Conservation (phyloP, 2,888 invertebrate species). For the Hartigia nigra region DNA sequence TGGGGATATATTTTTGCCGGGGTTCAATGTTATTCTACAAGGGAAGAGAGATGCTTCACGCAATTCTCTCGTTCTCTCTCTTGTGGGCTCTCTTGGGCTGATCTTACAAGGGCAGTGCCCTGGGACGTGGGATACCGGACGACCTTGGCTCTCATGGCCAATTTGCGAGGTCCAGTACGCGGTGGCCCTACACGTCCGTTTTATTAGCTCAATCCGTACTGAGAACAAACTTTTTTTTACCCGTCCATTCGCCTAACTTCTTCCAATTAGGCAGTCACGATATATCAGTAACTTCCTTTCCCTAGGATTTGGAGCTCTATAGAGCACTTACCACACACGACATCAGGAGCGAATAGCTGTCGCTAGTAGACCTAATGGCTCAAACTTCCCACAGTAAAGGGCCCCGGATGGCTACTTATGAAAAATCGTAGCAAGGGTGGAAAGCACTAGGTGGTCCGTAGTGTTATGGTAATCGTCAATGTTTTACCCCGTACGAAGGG, state of each 20-base stretch:
- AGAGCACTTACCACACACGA: not conserved
- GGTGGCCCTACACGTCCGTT: constrained; percentile 6
- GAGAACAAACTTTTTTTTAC: not conserved
- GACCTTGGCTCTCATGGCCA: constrained; percentile 63
- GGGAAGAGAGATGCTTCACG: constrained; percentile 21
- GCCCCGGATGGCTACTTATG: not conserved
- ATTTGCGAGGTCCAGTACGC: constrained; percentile 45
- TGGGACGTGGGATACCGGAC: constrained; percentile 58
- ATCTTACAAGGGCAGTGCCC: constrained; percentile 55
- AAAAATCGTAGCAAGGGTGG: not conserved
- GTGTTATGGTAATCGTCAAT: not conserved
- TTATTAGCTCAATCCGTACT: not conserved
- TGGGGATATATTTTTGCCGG: not conserved
- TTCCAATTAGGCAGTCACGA: not conserved
- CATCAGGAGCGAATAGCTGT: not conserved
- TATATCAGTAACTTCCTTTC: not conserved
- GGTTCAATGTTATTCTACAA: not conserved
- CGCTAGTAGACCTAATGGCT: not conserved
- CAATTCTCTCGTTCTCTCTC: constrained; percentile 15
- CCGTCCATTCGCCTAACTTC: not conserved
- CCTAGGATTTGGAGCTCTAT: not conserved
- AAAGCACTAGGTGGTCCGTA: not conserved
- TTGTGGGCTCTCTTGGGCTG: constrained; percentile 14
- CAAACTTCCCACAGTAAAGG: not conserved
- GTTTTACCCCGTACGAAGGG: not conserved